Evolutionary conservation across 2,888 invertebrate genomes (phyloP).

Genomic region (Didymodactylos carnosus): DNA sequence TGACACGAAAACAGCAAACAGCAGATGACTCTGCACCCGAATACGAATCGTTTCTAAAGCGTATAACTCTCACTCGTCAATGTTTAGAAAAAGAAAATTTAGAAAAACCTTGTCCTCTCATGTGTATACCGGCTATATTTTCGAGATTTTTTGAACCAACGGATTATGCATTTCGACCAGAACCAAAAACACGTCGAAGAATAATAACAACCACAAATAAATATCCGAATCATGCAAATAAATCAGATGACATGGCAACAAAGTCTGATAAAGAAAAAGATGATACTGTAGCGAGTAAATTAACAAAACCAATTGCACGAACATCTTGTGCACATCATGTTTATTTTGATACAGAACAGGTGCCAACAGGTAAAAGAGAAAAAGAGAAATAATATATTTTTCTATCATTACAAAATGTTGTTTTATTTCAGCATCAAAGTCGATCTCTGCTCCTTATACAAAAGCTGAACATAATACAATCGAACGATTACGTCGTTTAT

Average conservation of each 20-base stretch:
- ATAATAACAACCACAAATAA: background rate
- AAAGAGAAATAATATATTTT: too few relatives aligned
- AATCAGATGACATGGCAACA: too few relatives aligned
- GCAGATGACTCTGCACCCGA: conserved; percentile 17
- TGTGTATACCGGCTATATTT: conserved; percentile 7
- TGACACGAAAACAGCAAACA: conserved; percentile 31
- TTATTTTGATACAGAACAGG: background rate
- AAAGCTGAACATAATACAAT: background rate
- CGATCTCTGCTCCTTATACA: background rate
- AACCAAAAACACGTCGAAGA: conserved; percentile 5
- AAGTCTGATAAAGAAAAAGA: too few relatives aligned
- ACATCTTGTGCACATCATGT: background rate
- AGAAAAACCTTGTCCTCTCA: conserved; percentile 1
- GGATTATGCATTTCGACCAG: conserved; percentile 10
- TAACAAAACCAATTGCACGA: background rate
- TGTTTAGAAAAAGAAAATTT: conserved; percentile 1
- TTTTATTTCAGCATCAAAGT: background rate
- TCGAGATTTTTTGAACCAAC: conserved; percentile 11
- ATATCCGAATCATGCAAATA: background rate
- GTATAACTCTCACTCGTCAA: background rate
- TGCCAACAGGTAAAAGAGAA: background rate
- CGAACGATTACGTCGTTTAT: background rate
- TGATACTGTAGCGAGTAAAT: too few relatives aligned
- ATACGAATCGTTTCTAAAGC: conserved; percentile 39
- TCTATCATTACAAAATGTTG: background rate